These are phyloP conservation scores for Poeciliopsis occidentalis DNA, from an alignment of 2,113 vertebrate species.

Conservation along the genomic window DNA sequence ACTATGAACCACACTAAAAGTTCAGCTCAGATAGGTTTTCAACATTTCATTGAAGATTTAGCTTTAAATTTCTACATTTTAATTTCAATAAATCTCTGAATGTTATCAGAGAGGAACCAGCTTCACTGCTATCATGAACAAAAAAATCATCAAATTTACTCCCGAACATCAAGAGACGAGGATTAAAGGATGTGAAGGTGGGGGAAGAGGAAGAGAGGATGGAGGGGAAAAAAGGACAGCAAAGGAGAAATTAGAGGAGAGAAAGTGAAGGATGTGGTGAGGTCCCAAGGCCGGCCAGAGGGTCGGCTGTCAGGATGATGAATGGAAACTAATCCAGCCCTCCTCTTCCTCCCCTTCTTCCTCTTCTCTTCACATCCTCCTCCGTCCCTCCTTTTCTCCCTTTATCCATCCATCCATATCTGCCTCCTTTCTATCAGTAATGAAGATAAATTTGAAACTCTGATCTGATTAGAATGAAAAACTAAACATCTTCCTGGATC, in stretches of 20 bases:
- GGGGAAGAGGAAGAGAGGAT: slow-evolving; percentile 14
- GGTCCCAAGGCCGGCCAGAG: slow-evolving; percentile 73
- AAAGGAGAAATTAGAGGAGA: slow-evolving; percentile 43
- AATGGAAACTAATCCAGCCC: slow-evolving; percentile 65
- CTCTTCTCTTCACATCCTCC: slow-evolving; percentile 32
- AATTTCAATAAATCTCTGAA: neutral
- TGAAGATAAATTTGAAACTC: neutral
- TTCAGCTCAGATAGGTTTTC: no score
- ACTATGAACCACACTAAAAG: no score
- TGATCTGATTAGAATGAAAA: neutral
- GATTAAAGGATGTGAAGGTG: neutral
- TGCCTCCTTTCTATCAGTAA: slow-evolving; percentile 1
- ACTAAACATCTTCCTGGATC: neutral
- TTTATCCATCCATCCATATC: slow-evolving; percentile 5
- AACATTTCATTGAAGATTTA: no score
- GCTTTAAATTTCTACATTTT: neutral
- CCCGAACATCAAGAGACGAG: no score
- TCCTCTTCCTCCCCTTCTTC: slow-evolving; percentile 48
- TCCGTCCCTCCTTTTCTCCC: slow-evolving; percentile 4
- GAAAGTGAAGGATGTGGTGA: slow-evolving; percentile 48
- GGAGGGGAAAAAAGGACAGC: slow-evolving; percentile 34
- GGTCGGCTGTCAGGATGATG: slow-evolving; percentile 76
- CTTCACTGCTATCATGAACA: no score
- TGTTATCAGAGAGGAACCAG: neutral
- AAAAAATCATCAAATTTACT: no score